Base-by-base conservation (phyloP, 2,797 vertebrate genomes). In the Semaprochilodus insignis region DNA sequence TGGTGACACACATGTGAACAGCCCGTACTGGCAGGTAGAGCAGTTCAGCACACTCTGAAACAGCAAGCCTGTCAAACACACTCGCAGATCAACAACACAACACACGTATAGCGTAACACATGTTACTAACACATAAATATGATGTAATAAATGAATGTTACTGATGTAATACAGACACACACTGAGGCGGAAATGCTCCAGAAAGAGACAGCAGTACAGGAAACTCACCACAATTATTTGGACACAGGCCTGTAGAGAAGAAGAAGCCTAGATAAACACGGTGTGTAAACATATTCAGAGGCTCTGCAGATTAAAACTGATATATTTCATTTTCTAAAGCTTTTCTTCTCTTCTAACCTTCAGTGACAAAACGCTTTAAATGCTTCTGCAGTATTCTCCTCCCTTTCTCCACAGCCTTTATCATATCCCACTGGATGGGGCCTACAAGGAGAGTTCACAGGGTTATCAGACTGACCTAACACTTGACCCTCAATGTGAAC, bases 221-320 rank as follows among this genome's bases (percentile, higher is more conserved):
- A 51, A 71, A 34, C 92, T 92, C 87, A 95, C 93, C 94, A 71
- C 95, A 96, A 72, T 84, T 89, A 90, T 95, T 95, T 27, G 94
- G 95, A 86, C 94, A 95, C 77, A 95, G 77, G 85, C 91, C 95
- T 95, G 36, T 19, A 63, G 80, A 79, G 23, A 81, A 6, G 74
- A 80, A 80, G 63, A 40, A 86, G 77, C 77, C 17, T 11, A 7
- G 31, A 59, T 40, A 54, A 5, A 63, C 52, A 27, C n/a, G 4
- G 10, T 55, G 3, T 51, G 40, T 6, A 59, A 65, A 69, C 4
- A 77, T 31, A 81, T 86, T 81, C 36, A 51, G 57, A 44, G 0
- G 44, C 23, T 4, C 48, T 16, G 36, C 21, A 13, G 4, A 77
- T 79, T 70, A 52, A 59, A 85, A 67, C 62, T 44, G 72, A 81